Base-by-base conservation (phyloP, 2,888 invertebrate genomes). In the Hypena proboscidalis region DNA sequence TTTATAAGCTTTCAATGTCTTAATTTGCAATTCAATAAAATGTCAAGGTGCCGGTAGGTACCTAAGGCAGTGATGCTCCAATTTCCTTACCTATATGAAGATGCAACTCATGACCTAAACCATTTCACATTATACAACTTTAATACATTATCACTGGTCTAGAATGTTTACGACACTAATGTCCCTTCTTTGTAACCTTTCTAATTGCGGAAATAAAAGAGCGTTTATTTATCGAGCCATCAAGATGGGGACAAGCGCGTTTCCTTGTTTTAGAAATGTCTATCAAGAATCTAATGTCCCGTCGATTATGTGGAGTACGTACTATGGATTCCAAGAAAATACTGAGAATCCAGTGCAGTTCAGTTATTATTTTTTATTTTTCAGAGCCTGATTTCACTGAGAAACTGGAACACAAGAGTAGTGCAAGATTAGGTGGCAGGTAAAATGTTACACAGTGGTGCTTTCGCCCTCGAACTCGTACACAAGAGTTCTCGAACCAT, bases 261-360 rank as follows among this genome's bases (percentile, higher is more conserved):
- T 78, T 80, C 76, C 77, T 72, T 59, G 67, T 61, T 64, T 79
- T 67, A 69, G 64, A 72, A 67, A 69, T 63, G 71, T 74, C 74
- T 64, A 71, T 74, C 73, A 77, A 61, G 50, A 11, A 33, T 53
- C 50, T 47, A 59, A 53, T 51, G 44, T 49, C 33, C 23, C 30
- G 51, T 46, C 58, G 43, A 54, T 63, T 62, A 31, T 42, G 35
- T 34, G 34, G 26, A 8, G 30, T 15, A 13, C 13, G 33, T 8
- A n/a, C 7, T 8, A 8, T 8, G 9, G 17, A 30, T 30, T 4
- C 17, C 8, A n/a, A n/a, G n/a, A n/a, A n/a, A n/a, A n/a, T n/a
- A n/a, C n/a, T n/a, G n/a, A n/a, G n/a, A n/a, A n/a, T n/a, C n/a
- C n/a, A n/a, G n/a, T n/a, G n/a, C n/a, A n/a, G n/a, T n/a, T n/a